Evolutionary conservation across 2,888 invertebrate genomes (phyloP).

Genomic region (Drosophila koepferae): DNA sequence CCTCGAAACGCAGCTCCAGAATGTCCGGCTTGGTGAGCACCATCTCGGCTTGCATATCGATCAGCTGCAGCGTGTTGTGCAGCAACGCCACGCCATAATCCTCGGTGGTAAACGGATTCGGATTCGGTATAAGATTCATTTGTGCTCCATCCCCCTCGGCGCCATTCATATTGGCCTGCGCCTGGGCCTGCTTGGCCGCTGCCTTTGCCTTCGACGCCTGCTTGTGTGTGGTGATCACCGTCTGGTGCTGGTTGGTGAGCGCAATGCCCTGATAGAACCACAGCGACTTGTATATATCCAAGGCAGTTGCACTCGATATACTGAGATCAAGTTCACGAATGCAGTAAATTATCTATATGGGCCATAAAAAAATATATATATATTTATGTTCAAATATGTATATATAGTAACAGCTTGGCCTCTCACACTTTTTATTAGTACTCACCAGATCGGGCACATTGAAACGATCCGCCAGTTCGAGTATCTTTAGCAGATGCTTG

Average conservation of each 20-base stretch:
- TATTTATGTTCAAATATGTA: no score
- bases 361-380: neutral
- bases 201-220: constrained; percentile 50
- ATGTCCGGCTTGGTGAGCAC: constrained; percentile 82
- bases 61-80: constrained; percentile 84
- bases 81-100: constrained; percentile 84
- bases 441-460: constrained; percentile 85
- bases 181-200: constrained; percentile 55
- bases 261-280: constrained; percentile 85
- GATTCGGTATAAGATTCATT: constrained; percentile 70
- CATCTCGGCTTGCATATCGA: constrained; percentile 85
- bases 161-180: constrained; percentile 56
- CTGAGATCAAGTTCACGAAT: constrained; percentile 85
- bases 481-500: constrained; percentile 84
- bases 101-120: constrained; percentile 84
- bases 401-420: neutral
- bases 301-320: constrained; percentile 83
- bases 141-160: constrained; percentile 48
- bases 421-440: neutral
- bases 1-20: constrained; percentile 83
- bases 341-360: constrained; percentile 81
- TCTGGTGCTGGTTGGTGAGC: constrained; percentile 80
- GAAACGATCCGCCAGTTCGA: constrained; percentile 84
- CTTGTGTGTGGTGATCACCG: constrained; percentile 73
- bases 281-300: constrained; percentile 84